Evolutionary conservation across 1,140 invertebrate genomes (phyloP).

Genomic region (Parasteatoda tepidariorum): DNA sequence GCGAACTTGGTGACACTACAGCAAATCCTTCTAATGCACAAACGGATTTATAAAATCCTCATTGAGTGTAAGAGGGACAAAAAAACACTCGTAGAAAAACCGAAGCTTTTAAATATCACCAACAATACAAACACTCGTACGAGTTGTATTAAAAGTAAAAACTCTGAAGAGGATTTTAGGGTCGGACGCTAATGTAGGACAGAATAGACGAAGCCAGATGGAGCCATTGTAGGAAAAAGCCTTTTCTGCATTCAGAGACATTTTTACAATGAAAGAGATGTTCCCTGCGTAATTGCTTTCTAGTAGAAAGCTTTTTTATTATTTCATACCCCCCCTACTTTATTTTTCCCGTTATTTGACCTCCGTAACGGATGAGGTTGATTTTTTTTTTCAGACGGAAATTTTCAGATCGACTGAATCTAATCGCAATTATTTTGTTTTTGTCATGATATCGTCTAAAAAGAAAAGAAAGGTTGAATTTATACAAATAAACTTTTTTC

Average conservation of each 20-base stretch:
- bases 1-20: not conserved
- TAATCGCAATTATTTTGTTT: too few species aligned
- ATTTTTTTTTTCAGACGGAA: not conserved
- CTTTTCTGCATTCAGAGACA: slow-evolving; percentile 11
- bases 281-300: slow-evolving; percentile 44
- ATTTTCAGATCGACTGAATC: too few species aligned
- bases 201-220: slow-evolving; percentile 36
- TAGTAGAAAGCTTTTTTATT: slow-evolving; percentile 35
- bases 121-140: slow-evolving; percentile 49
- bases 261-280: slow-evolving; percentile 37
- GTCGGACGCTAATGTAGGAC: slow-evolving; percentile 36
- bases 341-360: slow-evolving; percentile 39
- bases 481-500: too few species aligned
- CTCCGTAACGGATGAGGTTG: slow-evolving; percentile 34
- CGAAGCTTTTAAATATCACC: slow-evolving; percentile 38
- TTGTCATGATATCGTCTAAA: too few species aligned
- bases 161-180: not conserved
- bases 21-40: not conserved
- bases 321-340: not conserved
- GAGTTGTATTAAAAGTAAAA: slow-evolving; percentile 51
- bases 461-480: too few species aligned
- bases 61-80: not conserved
- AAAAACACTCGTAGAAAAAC: not conserved
- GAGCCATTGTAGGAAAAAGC: slow-evolving; percentile 12
- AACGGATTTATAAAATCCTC: not conserved